Evolutionary conservation across 2,797 vertebrate species (phyloP).

Genomic region (Hypotaenidia okinawae): DNA sequence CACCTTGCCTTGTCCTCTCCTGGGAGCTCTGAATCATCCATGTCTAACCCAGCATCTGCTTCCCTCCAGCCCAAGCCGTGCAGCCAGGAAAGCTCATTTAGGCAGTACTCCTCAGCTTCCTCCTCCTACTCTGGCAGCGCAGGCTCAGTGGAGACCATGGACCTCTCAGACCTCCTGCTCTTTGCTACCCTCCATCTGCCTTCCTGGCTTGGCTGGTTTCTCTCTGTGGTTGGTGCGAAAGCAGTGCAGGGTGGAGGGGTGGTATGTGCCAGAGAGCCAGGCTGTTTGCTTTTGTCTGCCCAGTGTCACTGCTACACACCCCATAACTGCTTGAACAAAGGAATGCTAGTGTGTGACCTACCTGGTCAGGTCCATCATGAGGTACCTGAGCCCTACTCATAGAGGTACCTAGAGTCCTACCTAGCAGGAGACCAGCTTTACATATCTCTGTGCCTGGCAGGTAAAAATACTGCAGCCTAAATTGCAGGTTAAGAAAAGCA

Average conservation of each 20-base stretch:
- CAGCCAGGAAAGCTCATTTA: background rate
- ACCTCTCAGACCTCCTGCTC: background rate
- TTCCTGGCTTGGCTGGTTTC: background rate
- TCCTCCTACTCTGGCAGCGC: background rate
- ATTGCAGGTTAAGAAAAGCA: background rate
- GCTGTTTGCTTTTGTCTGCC: background rate
- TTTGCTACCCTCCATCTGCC: background rate
- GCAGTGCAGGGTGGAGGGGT: fast-evolving
- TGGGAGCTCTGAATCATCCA: background rate
- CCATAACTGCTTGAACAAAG: background rate
- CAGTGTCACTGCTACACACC: background rate
- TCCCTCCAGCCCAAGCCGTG: background rate
- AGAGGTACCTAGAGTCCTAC: background rate
- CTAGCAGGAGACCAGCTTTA: background rate
- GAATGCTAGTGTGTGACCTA: background rate
- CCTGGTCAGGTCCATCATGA: background rate
- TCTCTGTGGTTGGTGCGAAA: background rate
- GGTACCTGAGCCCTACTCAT: background rate
- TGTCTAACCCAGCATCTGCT: background rate
- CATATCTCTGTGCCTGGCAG: background rate
- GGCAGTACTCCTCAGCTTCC: background rate
- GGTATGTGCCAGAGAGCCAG: background rate
- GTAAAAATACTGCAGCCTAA: background rate
- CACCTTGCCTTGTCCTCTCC: background rate
- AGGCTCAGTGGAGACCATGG: fast-evolving